Evolutionary conservation across 2,113 vertebrate species (phyloP).

Genomic region (Phylloscopus trochilus): DNA sequence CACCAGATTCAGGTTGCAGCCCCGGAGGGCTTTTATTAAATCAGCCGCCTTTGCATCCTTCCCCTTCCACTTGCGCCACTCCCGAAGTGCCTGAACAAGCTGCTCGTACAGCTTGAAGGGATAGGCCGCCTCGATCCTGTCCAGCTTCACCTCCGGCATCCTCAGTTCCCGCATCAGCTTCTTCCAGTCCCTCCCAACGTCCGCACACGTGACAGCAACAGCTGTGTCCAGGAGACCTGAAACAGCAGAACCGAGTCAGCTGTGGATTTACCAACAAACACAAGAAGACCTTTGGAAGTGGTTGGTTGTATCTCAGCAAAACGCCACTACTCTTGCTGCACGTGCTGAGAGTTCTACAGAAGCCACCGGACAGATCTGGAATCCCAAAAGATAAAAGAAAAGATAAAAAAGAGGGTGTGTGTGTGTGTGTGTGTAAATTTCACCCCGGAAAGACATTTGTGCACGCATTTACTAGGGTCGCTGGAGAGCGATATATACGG

Average conservation of each 20-base stretch:
- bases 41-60: constrained; percentile 53
- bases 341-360: background rate
- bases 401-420: background rate
- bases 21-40: constrained; percentile 74
- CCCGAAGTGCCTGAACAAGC: constrained; percentile 68
- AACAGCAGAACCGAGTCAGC: background rate
- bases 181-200: constrained; percentile 78
- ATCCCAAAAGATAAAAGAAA: background rate
- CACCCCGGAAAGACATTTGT: background rate
- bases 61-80: constrained; percentile 73
- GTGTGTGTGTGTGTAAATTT: no score
- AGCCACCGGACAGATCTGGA: background rate
- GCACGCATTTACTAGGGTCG: accelerated
- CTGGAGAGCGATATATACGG: accelerated
- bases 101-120: constrained; percentile 69
- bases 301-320: background rate
- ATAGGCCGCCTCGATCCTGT: constrained; percentile 62
- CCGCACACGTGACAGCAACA: constrained; percentile 59
- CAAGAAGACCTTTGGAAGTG: background rate
- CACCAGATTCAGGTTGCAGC: constrained; percentile 75
- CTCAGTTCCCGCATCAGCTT: constrained; percentile 75
- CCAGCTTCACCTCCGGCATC: constrained; percentile 71
- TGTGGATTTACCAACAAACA: background rate
- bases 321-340: background rate
- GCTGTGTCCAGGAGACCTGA: constrained; percentile 74